A percentile compares a stretch with the other conserved stretches of the same genome.
phyloP scores from a whole-genome alignment of 2,888 invertebrate species.

The Sepiola atlantica region DNA sequence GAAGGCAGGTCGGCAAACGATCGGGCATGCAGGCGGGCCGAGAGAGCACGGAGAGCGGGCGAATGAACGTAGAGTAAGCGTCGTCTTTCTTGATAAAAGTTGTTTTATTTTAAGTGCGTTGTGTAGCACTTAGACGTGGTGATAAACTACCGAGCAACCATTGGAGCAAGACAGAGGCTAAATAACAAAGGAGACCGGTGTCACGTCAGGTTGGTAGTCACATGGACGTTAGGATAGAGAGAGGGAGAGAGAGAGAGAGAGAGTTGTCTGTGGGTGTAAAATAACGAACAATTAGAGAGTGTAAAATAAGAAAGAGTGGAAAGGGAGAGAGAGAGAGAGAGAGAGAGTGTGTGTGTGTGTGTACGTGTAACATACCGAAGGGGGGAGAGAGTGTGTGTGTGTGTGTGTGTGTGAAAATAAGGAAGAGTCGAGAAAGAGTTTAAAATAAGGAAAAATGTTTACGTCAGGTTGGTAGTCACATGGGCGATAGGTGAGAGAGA shows the following conservation, averaged over 20 bases:
- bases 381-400: background rate
- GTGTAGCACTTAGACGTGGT: background rate
- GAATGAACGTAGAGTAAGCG: slow-evolving; percentile 20
- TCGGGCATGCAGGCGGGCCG: slow-evolving; percentile 18
- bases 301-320: too few species aligned
- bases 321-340: background rate
- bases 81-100: slow-evolving; percentile 32
- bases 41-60: background rate
- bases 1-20: slow-evolving; percentile 20
- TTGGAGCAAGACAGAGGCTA: slow-evolving; percentile 10
- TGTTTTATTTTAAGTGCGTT: slow-evolving; percentile 32
- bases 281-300: too few species aligned
- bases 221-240: background rate
- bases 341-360: too few species aligned
- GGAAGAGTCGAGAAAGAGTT: too few species aligned
- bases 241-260: background rate
- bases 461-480: too few species aligned
- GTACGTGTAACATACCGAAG: background rate
- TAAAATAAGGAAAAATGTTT: too few species aligned
- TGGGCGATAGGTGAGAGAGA: background rate
- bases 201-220: slow-evolving; percentile 7
- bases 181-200: background rate
- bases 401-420: too few species aligned
- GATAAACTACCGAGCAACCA: background rate
- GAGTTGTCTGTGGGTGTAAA: too few species aligned